phyloP scores from a whole-genome alignment of 2,113 vertebrate species.

The Accipiter cooperii region DNA sequence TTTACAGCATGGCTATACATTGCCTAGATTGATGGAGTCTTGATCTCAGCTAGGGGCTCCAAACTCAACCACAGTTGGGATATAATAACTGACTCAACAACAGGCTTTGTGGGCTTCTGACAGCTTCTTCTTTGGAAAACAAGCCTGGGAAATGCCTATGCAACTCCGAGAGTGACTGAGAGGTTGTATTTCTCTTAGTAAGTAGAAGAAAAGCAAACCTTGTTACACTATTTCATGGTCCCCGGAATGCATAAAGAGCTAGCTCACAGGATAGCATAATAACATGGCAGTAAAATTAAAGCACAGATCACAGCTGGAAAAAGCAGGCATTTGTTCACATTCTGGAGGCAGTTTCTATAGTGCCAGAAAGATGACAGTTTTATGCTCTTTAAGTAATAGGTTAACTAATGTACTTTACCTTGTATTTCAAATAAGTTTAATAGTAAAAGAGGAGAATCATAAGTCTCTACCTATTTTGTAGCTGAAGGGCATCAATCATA shows the following conservation, averaged over 20 bases:
- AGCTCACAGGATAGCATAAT: neutral
- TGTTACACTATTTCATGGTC: neutral
- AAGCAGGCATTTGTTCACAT: conserved; percentile 35
- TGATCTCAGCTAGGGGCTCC: neutral
- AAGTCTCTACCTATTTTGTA: neutral
- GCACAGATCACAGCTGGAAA: conserved; percentile 47
- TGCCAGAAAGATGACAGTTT: conserved; percentile 30
- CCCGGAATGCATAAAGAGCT: neutral
- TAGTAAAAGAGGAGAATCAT: conserved; percentile 4
- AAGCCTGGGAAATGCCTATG: neutral
- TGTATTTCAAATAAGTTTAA: conserved; percentile 44
- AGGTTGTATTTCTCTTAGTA: neutral
- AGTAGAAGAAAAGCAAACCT: neutral
- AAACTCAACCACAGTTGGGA: neutral
- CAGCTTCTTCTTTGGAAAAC: neutral
- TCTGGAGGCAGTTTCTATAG: conserved; percentile 16
- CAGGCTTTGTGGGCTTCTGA: neutral
- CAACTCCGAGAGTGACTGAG: neutral
- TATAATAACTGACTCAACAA: neutral
- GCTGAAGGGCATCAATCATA: conserved; percentile 24
- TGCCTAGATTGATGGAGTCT: neutral
- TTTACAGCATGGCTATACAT: neutral
- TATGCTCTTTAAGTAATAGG: conserved; percentile 30
- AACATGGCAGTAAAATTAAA: conserved; percentile 44
- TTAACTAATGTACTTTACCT: conserved; percentile 39